Evolutionary conservation across 2,888 invertebrate species (phyloP).

Genomic region (Sycophila texana): DNA sequence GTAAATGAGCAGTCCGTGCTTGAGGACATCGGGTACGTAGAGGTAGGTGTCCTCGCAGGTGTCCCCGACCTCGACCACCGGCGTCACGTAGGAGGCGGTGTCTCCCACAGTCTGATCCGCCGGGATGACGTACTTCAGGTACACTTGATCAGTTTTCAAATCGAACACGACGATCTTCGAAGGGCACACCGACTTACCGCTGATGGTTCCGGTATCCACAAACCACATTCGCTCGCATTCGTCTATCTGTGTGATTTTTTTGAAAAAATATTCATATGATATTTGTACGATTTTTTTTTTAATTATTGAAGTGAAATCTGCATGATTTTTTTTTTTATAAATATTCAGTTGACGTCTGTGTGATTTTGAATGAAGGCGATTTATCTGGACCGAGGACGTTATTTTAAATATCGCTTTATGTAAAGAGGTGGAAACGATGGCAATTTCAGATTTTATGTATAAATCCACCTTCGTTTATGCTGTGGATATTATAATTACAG

Average conservation of each 20-base stretch:
- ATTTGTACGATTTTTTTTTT: conserved; percentile 8
- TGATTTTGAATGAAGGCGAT: too few species aligned
- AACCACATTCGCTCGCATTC: conserved; percentile 75
- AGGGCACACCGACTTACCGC: conserved; percentile 67
- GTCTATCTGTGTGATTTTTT: conserved; percentile 69
- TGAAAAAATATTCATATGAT: too few species aligned
- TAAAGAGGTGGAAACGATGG: too few species aligned
- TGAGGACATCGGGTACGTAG: conserved; percentile 72
- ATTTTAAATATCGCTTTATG: too few species aligned
- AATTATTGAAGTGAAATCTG: too few species aligned
- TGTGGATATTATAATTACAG: too few species aligned
- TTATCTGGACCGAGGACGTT: too few species aligned
- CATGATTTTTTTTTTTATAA: neutral
- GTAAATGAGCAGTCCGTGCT: conserved; percentile 71
- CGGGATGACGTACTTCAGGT: conserved; percentile 71
- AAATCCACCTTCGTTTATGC: too few species aligned
- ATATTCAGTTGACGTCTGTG: too few species aligned
- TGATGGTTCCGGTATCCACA: conserved; percentile 71
- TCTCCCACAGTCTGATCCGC: conserved; percentile 66
- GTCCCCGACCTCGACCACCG: conserved; percentile 71
- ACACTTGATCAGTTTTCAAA: conserved; percentile 69
- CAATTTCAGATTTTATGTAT: too few species aligned
- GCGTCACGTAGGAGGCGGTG: conserved; percentile 69
- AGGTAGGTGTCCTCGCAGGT: conserved; percentile 69
- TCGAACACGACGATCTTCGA: conserved; percentile 74